phyloP scores from a whole-genome alignment of 2,888 invertebrate species.

The Sinohyriopsis cumingii region DNA sequence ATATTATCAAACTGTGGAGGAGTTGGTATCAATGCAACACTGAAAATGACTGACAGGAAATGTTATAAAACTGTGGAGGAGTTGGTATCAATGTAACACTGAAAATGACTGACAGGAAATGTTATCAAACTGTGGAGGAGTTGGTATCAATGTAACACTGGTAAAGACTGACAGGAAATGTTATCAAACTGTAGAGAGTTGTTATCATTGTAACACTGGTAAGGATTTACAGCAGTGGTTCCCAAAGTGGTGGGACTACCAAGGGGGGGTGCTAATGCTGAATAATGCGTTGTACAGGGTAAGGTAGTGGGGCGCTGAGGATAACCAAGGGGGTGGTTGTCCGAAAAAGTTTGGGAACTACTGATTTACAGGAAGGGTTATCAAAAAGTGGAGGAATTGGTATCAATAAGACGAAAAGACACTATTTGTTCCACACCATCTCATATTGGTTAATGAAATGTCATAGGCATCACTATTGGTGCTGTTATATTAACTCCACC shows the following conservation, averaged over 20 bases:
- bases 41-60: constrained; percentile 56
- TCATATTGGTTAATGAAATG: no score
- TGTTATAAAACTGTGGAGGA: background rate
- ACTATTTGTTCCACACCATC: no score
- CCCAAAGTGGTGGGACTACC: no score
- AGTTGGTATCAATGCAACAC: constrained; percentile 83
- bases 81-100: background rate
- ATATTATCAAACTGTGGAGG: no score
- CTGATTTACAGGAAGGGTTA: background rate
- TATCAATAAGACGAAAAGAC: no score
- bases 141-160: constrained; percentile 83
- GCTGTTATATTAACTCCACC: no score
- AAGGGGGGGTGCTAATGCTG: no score
- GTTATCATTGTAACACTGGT: constrained; percentile 84
- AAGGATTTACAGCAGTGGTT: constrained; percentile 10
- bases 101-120: background rate
- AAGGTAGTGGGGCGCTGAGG: no score
- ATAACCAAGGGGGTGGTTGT: no score
- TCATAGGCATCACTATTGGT: no score
- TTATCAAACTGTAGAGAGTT: background rate
- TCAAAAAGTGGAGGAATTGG: background rate
- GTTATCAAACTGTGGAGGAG: background rate
- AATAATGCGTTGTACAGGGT: no score
- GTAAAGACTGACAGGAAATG: constrained; percentile 51
- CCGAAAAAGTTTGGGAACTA: no score